Conservation (phyloP, 2,888 invertebrate species). For the Hypercompe scribonia region DNA sequence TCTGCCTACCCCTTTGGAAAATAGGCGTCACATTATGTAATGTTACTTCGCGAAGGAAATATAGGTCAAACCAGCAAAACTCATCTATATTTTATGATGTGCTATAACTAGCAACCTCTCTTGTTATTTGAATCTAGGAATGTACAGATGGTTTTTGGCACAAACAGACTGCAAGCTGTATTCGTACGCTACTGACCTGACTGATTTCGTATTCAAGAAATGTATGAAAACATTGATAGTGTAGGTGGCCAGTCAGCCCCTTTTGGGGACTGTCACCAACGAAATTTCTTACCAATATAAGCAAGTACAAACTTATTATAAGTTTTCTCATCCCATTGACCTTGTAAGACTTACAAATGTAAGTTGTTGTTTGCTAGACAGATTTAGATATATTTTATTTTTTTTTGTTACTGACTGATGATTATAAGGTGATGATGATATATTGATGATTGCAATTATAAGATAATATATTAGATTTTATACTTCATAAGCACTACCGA, state of each 20-base stretch:
- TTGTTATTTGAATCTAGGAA: conserved; percentile 42
- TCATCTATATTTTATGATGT: conserved; percentile 38
- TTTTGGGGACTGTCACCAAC: neutral
- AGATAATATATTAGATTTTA: neutral
- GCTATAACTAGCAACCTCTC: conserved; percentile 31
- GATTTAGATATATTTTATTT: neutral
- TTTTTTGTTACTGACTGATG: neutral
- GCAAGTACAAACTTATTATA: too few relatives aligned
- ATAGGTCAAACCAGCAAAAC: conserved; percentile 26
- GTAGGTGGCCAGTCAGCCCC: conserved; percentile 36
- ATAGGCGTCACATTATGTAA: too few relatives aligned
- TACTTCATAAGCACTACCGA: neutral
- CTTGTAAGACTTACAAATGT: neutral
- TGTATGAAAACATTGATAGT: conserved; percentile 46
- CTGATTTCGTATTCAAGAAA: conserved; percentile 62
- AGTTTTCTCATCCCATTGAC: neutral
- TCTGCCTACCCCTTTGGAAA: too few relatives aligned
- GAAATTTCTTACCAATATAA: neutral
- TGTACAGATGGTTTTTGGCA: conserved; percentile 26
- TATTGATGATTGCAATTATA: too few relatives aligned
- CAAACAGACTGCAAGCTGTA: conserved; percentile 51
- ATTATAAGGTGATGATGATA: too few relatives aligned
- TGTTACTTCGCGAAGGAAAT: too few relatives aligned
- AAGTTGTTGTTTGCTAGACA: neutral
- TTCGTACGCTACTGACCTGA: conserved; percentile 51